These are phyloP conservation scores for Diadegma fenestrale DNA, from an alignment of 2,888 invertebrate species.

Conservation along the genomic window DNA sequence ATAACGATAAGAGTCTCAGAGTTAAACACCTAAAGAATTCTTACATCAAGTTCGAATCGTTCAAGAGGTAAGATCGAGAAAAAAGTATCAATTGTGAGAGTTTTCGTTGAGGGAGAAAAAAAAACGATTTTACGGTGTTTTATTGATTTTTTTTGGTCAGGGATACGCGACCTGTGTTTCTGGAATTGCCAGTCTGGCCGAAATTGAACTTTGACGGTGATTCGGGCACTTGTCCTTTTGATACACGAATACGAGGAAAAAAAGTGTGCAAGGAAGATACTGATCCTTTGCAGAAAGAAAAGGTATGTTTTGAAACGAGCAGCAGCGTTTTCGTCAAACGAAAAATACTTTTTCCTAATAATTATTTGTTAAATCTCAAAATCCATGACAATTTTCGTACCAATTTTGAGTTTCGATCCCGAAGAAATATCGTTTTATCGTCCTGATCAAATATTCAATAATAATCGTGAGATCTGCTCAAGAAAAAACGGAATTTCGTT, in stretches of 20 bases:
- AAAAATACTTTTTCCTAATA: no score
- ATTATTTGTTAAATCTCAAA: no score
- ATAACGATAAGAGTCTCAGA: conserved; percentile 81
- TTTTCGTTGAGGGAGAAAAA: neutral
- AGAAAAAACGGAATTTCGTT: no score
- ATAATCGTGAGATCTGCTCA: no score
- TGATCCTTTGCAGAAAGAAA: conserved; percentile 76
- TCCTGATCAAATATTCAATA: no score
- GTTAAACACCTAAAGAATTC: conserved; percentile 88
- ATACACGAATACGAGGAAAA: conserved; percentile 76
- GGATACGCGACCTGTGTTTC: conserved; percentile 87
- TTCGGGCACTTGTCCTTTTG: conserved; percentile 84
- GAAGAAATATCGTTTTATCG: no score
- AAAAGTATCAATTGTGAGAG: neutral
- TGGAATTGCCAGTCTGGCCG: conserved; percentile 89
- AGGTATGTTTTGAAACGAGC: conserved; percentile 74
- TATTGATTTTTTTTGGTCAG: conserved; percentile 77
- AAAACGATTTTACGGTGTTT: neutral
- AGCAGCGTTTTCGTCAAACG: no score
- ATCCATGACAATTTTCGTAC: no score
- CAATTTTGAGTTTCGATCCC: no score
- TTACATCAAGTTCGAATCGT: conserved; percentile 91
- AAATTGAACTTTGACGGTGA: conserved; percentile 85
- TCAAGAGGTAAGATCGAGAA: conserved; percentile 86
- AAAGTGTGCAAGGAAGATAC: conserved; percentile 78